Conservation (phyloP, 37 sponge, comb jelly and placozoan genomes). For the Axinella damicornis region DNA sequence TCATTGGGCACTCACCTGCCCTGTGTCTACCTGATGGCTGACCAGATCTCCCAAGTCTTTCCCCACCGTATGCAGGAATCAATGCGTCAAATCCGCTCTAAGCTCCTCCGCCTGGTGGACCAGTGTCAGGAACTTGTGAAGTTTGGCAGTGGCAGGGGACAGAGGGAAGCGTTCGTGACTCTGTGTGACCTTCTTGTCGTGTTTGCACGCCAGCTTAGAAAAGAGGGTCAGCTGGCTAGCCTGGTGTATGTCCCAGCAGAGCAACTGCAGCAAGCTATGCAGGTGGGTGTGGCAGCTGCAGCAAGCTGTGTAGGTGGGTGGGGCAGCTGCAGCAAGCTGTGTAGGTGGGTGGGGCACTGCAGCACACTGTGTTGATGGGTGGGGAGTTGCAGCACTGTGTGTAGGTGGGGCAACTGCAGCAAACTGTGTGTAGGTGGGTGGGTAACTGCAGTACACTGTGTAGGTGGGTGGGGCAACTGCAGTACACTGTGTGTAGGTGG, state of each 20-base stretch:
- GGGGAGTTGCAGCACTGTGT: too few species aligned
- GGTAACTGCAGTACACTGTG: too few species aligned
- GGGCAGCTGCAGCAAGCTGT: too few species aligned
- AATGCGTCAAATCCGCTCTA: slow-evolving; percentile 5
- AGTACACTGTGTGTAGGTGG: too few species aligned
- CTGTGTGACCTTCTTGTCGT: slow-evolving; percentile 82
- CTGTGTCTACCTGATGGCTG: background rate
- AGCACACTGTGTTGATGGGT: too few species aligned
- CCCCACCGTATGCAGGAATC: slow-evolving; percentile 7
- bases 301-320: too few species aligned
- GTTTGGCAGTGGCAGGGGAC: slow-evolving; percentile 54
- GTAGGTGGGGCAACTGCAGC: too few species aligned
- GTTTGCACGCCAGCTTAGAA: slow-evolving; percentile 72
- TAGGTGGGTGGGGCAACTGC: too few species aligned
- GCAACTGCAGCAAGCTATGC: slow-evolving; percentile 41
- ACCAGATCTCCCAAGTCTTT: too few species aligned
- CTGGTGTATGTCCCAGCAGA: slow-evolving; percentile 55
- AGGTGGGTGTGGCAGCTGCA: slow-evolving; percentile 15
- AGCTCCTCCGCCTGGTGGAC: slow-evolving; percentile 37
- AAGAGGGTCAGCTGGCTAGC: slow-evolving; percentile 37
- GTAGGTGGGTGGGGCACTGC: too few species aligned
- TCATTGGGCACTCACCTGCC: background rate
- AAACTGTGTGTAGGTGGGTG: too few species aligned
- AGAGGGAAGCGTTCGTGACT: slow-evolving; percentile 73
- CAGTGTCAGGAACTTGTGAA: slow-evolving; percentile 73